Evolutionary conservation across 2,888 invertebrate genomes (phyloP), one percentile per base, ranked within the genome.

Genomic region (Rhimphoctona megacephalus): DNA sequence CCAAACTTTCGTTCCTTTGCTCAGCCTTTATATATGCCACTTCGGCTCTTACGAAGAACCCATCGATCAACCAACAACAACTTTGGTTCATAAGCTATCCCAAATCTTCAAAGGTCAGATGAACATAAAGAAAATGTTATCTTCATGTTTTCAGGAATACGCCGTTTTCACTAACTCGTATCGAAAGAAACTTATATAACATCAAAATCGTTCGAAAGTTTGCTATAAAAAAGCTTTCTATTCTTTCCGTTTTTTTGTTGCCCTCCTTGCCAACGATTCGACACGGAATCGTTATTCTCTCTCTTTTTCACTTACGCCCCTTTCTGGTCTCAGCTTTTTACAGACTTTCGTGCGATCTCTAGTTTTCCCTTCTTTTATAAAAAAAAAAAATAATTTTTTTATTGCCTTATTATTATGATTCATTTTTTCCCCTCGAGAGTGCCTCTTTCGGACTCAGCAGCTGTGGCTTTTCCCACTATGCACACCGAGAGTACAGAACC

Each of bases 381-480:
- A 49, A 30, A 25, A 25, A 30, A 43, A 30, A 43, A 69, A 25
- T 66, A 78, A 72, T 54, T 80, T 83, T 72, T 80, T 79, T 76
- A 72, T 83, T 72, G 73, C 72, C 52, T 52, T 77, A 69, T 81
- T 83, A 77, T 86, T 81, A 81, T 77, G 86, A 83, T 86, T 78
- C 64, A 73, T 81, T 81, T 78, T 77, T 81, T 9, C n/a, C 69
- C 74, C 86, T 57, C 69, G 82, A 85, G 83, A 85, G 83, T 83
- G 85, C 70, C 79, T 82, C 70, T 67, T 52, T 76, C 70, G 83
- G 70, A 83, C 77, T 80, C 72, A 36, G 66, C 88, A 86, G 88
- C 88, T 88, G 88, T 54, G 88, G 74, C 86, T 86, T 72, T 88
- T 88, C 82, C 77, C 86, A 86, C 80, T 78, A 30, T 72, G 66